Conservation (phyloP, 2,888 invertebrate genomes). For the Sinodicranocentrus sp. region DNA sequence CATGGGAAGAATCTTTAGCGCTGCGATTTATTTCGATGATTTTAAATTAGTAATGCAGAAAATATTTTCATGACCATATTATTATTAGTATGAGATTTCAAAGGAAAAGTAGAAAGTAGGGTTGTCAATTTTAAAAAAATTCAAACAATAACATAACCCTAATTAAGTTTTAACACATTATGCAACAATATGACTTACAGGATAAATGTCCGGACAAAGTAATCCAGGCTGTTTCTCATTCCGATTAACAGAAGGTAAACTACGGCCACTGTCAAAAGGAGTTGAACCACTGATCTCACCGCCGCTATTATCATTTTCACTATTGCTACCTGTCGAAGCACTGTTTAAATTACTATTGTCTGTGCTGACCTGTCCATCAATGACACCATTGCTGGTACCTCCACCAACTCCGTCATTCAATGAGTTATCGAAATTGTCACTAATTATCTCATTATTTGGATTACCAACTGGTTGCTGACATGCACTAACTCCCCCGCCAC, state of each 20-base stretch:
- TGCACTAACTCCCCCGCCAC: conserved; percentile 27
- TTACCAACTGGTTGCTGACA: conserved; percentile 58
- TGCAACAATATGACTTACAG: no score
- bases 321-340: conserved; percentile 22
- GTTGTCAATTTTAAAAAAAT: no score
- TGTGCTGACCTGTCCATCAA: conserved; percentile 50
- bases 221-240: conserved; percentile 75
- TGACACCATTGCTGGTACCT: background rate
- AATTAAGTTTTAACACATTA: no score
- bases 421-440: conserved; percentile 59
- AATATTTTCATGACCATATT: no score
- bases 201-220: conserved; percentile 74
- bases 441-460: conserved; percentile 51
- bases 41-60: no score
- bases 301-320: conserved; percentile 52
- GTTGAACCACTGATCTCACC: conserved; percentile 68
- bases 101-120: no score
- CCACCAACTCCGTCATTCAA: background rate
- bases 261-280: conserved; percentile 66
- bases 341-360: conserved; percentile 61
- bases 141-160: no score
- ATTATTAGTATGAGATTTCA: no score
- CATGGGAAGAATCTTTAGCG: no score
- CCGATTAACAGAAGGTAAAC: conserved; percentile 63
- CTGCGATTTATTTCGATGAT: no score